Evolutionary conservation across 2,888 invertebrate species (phyloP).

Genomic region (Thereva unica): DNA sequence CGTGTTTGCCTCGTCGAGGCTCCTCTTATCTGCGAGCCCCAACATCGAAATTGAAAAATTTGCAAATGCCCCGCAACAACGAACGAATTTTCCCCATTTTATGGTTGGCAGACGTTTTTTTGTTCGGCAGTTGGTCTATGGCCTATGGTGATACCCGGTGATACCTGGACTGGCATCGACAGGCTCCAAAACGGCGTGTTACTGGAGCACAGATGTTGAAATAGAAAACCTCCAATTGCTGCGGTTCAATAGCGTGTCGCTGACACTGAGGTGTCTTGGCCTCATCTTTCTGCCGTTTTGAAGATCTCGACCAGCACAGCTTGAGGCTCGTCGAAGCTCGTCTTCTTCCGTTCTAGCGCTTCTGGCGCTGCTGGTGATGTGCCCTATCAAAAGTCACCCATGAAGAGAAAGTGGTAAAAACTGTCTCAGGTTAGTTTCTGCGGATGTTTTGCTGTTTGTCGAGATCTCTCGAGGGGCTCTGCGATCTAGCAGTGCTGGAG

Average conservation of each 20-base stretch:
- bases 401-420: conserved; percentile 41
- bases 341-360: conserved; percentile 1
- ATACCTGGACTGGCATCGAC: too few relatives aligned
- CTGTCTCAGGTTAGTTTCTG: conserved; percentile 26
- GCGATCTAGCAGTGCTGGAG: too few relatives aligned
- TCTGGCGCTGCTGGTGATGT: background rate
- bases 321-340: too few relatives aligned
- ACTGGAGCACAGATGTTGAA: conserved; percentile 20
- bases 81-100: conserved; percentile 24
- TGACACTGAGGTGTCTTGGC: conserved; percentile 19
- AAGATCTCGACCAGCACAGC: too few relatives aligned
- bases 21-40: conserved; percentile 14
- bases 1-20: conserved; percentile 7
- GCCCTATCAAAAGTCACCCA: conserved; percentile 18
- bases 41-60: conserved; percentile 12
- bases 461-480: too few relatives aligned
- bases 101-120: background rate
- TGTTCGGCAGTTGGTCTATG: background rate
- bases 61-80: conserved; percentile 26
- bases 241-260: conserved; percentile 19
- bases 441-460: background rate
- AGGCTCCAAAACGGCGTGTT: background rate
- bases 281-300: too few relatives aligned
- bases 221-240: conserved; percentile 21
- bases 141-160: too few relatives aligned